Base-by-base conservation (phyloP, 2,888 invertebrate genomes). In the Calliphora vomitoria region DNA sequence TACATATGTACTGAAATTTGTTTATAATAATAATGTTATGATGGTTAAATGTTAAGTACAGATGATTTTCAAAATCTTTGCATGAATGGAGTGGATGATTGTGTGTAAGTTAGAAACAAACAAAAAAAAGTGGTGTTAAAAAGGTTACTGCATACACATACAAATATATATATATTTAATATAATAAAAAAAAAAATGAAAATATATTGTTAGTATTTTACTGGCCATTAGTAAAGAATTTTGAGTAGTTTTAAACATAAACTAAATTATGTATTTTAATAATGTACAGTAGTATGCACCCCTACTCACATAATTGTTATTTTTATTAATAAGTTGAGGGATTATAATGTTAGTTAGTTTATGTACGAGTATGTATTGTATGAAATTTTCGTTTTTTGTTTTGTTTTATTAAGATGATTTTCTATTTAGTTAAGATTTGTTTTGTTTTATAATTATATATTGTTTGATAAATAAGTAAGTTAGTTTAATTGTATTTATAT, bases 121-220 rank as follows among this genome's bases (percentile, higher is more conserved):
- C 60, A 64, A 31, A 72, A 85, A 53, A 79, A 55, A 20, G 20
- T 53, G 31, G 50, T 60, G 6, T 75, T 76, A 85, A 83, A 79
- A 76, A 80, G 66, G 50, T 74, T 81, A 88, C 88, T 88, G 88
- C 88, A 88, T 88, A 88, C 88, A 88, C 88, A 83, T 78, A 82
- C 71, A 84, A 86, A 83, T 82, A 66, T 74, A 83, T 82, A 66
- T 74, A 20, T 69, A 41, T 50, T 80, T 80, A 64, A 31, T 47
- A 6, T 50, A 62, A 64, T n/a, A n/a, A 68, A 66, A 15, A 75
- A n/a, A 68, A 66, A 15, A 75, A 55, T 35, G 55, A 64, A 72
- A 55, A 38, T 35, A 15, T 31, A 38, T 35, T 76, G 13, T 64
- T 75, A 62, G 60, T 68, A 66, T 66, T 68, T 76, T 78, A 78